A percentile compares a stretch with the other conserved stretches of the same genome.
Conservation (phyloP, 1,140 invertebrate species). For the Drosophila pseudoobscura region DNA sequence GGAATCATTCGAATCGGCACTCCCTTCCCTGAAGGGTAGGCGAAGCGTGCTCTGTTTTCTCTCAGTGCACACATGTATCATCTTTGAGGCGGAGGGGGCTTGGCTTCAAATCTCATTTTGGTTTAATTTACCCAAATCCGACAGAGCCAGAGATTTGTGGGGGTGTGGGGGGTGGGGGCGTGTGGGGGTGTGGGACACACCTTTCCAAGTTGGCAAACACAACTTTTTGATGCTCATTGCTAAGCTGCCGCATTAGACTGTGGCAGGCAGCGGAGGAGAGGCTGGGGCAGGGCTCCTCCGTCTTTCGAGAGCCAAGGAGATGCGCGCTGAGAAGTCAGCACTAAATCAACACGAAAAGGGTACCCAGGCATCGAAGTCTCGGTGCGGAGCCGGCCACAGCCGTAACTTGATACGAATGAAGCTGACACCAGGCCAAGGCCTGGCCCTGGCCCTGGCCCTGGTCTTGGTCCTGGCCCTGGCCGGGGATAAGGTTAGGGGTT, state of each 20-base stretch:
- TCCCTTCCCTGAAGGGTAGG: too few species aligned
- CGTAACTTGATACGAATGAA: slow-evolving; percentile 57
- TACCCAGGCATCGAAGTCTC: neutral
- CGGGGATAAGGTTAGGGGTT: slow-evolving; percentile 12
- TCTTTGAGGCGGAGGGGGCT: slow-evolving; percentile 12
- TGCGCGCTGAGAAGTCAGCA: slow-evolving; percentile 25
- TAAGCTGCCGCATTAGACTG: slow-evolving; percentile 22
- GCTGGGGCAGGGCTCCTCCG: too few species aligned
- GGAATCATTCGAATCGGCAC: too few species aligned
- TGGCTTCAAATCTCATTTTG: slow-evolving; percentile 53
- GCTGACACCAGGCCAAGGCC: slow-evolving; percentile 35
- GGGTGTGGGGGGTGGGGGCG: neutral
- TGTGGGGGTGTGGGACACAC: slow-evolving; percentile 22
- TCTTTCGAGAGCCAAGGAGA: too few species aligned
- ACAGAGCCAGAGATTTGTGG: neutral
- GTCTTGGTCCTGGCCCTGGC: slow-evolving; percentile 21
- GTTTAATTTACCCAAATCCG: slow-evolving; percentile 57
- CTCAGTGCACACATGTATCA: too few species aligned
- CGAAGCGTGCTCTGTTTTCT: too few species aligned
- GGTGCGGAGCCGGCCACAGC: slow-evolving; percentile 13
- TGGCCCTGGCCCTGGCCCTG: slow-evolving; percentile 22
- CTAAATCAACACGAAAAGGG: slow-evolving; percentile 38
- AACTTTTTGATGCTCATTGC: slow-evolving; percentile 20
- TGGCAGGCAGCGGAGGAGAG: too few species aligned
- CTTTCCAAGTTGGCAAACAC: slow-evolving; percentile 33